Percentiles rank a stretch among this genome's conserved stretches.
These are phyloP conservation scores for Pseudorhiza aurosa DNA, from an alignment of 30 jellyfish, hydroid and myxozoan species.

Conservation along the genomic window DNA sequence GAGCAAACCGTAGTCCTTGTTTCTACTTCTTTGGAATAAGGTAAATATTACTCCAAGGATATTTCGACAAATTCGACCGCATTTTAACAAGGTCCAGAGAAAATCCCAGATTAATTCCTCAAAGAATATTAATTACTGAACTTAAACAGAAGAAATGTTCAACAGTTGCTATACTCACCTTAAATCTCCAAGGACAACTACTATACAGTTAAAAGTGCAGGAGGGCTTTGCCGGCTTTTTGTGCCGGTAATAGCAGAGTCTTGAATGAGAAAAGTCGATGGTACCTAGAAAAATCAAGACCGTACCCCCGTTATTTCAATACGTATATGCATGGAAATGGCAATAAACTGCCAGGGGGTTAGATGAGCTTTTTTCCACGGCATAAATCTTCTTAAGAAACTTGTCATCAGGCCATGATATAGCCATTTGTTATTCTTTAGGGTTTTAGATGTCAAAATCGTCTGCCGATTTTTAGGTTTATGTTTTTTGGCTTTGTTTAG, in stretches of 20 bases:
- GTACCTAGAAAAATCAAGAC: not conserved
- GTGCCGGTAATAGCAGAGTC: not conserved
- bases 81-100: slow-evolving; percentile 52
- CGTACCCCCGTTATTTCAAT: slow-evolving; percentile 29
- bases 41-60: slow-evolving; percentile 29
- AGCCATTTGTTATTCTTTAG: slow-evolving; percentile 49
- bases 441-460: slow-evolving; percentile 65
- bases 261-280: not conserved
- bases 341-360: slow-evolving; percentile 20
- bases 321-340: slow-evolving; percentile 4
- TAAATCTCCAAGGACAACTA: not conserved
- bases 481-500: slow-evolving; percentile 45
- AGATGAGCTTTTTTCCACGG: not conserved
- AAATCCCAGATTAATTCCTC: slow-evolving; percentile 54
- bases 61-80: slow-evolving; percentile 22
- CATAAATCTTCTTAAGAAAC: slow-evolving; percentile 21
- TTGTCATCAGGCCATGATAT: slow-evolving; percentile 3
- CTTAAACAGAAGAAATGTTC: slow-evolving; percentile 11
- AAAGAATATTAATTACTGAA: slow-evolving; percentile 10
- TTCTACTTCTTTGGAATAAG: slow-evolving; percentile 14
- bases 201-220: not conserved
- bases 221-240: not conserved
- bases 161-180: slow-evolving; percentile 11
- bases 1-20: not conserved
- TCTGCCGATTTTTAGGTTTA: slow-evolving; percentile 52